phyloP scores from a whole-genome alignment of 2,113 vertebrate genomes.

The Periophthalmodon schlosseri region DNA sequence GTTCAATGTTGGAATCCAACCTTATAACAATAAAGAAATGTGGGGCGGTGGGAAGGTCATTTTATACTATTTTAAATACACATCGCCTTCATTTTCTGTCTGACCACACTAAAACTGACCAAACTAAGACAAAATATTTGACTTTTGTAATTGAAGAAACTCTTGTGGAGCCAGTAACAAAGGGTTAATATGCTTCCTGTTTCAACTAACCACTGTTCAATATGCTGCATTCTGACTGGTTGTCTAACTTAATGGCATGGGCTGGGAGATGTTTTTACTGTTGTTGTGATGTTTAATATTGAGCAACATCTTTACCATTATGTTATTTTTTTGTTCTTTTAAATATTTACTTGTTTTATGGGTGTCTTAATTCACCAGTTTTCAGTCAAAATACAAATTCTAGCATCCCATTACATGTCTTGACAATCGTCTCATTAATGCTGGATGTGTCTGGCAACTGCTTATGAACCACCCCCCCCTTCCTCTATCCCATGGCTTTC shows the following conservation, averaged over 20 bases:
- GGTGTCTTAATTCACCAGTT: background rate
- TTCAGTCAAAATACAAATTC: background rate
- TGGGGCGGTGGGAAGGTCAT: constrained; percentile 22
- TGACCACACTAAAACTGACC: constrained; percentile 71
- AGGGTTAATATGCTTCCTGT: constrained; percentile 42
- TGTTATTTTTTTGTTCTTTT: background rate
- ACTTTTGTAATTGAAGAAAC: constrained; percentile 62
- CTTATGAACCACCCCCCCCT: background rate
- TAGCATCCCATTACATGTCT: background rate
- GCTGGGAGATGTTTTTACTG: constrained; percentile 60
- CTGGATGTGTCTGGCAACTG: background rate
- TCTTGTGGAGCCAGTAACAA: constrained; percentile 46
- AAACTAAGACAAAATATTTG: constrained; percentile 58
- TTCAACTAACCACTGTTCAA: constrained; percentile 28
- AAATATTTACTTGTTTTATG: constrained; percentile 12
- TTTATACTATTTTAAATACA: constrained; percentile 33
- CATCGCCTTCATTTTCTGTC: constrained; percentile 24
- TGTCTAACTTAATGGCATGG: constrained; percentile 60
- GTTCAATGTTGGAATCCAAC: constrained; percentile 72
- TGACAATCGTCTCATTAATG: background rate
- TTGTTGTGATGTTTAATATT: constrained; percentile 57
- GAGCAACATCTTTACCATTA: constrained; percentile 51
- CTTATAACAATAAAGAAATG: constrained; percentile 18
- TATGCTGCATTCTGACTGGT: constrained; percentile 16
- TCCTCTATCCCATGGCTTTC: background rate